Evolutionary conservation across 2,888 invertebrate species (phyloP).

Genomic region (Sthenelais limicola): DNA sequence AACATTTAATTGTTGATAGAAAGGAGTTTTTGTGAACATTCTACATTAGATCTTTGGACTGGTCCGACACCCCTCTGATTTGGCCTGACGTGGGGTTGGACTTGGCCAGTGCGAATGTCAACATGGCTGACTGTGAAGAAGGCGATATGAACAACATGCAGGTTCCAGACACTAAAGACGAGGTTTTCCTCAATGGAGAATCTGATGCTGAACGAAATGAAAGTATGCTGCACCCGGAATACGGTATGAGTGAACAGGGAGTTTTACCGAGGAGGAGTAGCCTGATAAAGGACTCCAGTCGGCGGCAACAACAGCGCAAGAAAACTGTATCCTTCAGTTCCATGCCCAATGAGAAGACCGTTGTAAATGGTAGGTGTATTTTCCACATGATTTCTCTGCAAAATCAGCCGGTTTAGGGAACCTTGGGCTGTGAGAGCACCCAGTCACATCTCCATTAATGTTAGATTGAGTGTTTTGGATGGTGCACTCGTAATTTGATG

Average conservation of each 20-base stretch:
- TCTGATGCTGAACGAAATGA: slow-evolving; percentile 37
- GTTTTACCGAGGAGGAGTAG: slow-evolving; percentile 68
- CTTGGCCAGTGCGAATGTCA: slow-evolving; percentile 41
- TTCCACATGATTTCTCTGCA: too few species aligned
- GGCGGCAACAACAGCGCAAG: slow-evolving; percentile 67
- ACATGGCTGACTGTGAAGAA: slow-evolving; percentile 48
- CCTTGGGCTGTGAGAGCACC: too few species aligned
- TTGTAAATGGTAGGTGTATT: slow-evolving; percentile 74
- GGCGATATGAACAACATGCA: slow-evolving; percentile 14
- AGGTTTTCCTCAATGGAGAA: slow-evolving; percentile 51
- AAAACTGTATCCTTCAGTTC: slow-evolving; percentile 74
- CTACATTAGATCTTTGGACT: too few species aligned
- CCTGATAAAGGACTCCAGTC: slow-evolving; percentile 64
- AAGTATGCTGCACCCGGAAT: slow-evolving; percentile 49
- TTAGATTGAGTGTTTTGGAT: too few species aligned
- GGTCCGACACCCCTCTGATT: slow-evolving; percentile 21
- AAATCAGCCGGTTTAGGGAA: too few species aligned
- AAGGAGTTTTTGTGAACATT: too few species aligned
- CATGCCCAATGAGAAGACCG: slow-evolving; percentile 74
- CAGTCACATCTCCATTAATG: too few species aligned
- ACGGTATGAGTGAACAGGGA: slow-evolving; percentile 42
- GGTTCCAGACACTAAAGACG: slow-evolving; percentile 35
- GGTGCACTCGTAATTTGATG: too few species aligned
- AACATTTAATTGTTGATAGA: too few species aligned
- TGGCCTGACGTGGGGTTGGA: slow-evolving; percentile 27